A percentile compares a stretch with the other conserved stretches of the same genome.
Evolutionary conservation across 2,797 vertebrate species (phyloP).

Genomic region (Neosilurus mollespiculum): DNA sequence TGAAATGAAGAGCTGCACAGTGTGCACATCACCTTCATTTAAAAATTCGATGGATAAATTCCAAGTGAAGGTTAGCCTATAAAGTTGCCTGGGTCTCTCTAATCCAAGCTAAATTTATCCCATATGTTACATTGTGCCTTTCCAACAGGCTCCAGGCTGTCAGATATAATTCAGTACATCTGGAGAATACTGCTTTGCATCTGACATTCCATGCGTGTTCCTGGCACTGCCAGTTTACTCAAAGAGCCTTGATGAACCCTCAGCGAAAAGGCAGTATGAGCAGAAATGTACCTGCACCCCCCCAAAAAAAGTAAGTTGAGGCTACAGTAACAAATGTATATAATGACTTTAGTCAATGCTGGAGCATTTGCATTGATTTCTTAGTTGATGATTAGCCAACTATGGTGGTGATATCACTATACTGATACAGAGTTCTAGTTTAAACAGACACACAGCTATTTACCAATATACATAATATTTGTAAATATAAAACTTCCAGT

Average conservation of each 20-base stretch:
- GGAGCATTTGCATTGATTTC: neutral
- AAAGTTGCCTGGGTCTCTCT: slow-evolving; percentile 61
- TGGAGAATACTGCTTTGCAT: slow-evolving; percentile 68
- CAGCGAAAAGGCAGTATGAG: slow-evolving; percentile 23
- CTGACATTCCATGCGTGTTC: slow-evolving; percentile 68
- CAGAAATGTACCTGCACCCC: neutral
- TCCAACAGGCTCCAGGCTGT: slow-evolving; percentile 68
- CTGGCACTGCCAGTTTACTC: slow-evolving; percentile 66
- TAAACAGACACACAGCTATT: neutral
- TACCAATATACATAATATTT: too few relatives aligned
- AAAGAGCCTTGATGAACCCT: slow-evolving; percentile 34
- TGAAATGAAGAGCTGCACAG: slow-evolving; percentile 22
- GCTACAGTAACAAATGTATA: neutral
- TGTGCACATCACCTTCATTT: slow-evolving; percentile 34
- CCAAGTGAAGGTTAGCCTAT: slow-evolving; percentile 45
- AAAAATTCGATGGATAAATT: slow-evolving; percentile 55
- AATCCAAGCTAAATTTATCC: slow-evolving; percentile 69
- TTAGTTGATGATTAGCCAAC: neutral
- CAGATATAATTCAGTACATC: slow-evolving; percentile 74
- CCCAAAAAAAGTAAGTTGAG: neutral
- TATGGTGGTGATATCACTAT: neutral
- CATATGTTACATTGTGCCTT: slow-evolving; percentile 67
- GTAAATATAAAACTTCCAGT: neutral
- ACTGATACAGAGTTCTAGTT: neutral
- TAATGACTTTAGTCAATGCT: neutral